A percentile compares a stretch with the other conserved stretches of the same genome.
Conservation (phyloP, 2,797 vertebrate genomes). For the Champsocephalus gunnari region DNA sequence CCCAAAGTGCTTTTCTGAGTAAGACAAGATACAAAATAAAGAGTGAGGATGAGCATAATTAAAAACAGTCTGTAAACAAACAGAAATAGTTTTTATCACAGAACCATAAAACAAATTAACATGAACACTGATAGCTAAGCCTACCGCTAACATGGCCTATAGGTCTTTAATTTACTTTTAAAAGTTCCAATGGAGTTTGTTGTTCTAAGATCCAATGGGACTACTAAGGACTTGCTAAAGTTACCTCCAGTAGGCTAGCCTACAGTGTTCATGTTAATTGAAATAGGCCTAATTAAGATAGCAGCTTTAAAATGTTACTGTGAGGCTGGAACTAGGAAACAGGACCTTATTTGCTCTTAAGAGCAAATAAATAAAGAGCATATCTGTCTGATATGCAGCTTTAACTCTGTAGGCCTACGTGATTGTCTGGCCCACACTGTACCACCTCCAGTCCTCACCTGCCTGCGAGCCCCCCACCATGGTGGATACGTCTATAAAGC, state of each 20-base stretch:
- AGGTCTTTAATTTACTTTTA: too few relatives aligned
- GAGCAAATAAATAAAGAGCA: too few relatives aligned
- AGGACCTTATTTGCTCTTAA: neutral
- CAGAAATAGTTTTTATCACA: too few relatives aligned
- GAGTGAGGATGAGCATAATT: too few relatives aligned
- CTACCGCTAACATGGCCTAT: too few relatives aligned
- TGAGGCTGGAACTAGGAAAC: neutral
- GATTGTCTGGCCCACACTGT: neutral
- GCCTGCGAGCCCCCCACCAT: slow-evolving; percentile 79
- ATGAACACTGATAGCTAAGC: too few relatives aligned
- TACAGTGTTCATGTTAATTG: neutral
- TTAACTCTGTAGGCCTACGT: neutral
- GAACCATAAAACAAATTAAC: too few relatives aligned
- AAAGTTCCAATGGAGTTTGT: too few relatives aligned
- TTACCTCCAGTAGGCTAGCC: too few relatives aligned
- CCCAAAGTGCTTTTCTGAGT: too few relatives aligned
- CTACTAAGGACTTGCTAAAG: neutral
- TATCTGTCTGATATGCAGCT: neutral
- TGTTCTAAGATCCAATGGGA: neutral
- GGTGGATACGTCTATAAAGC: slow-evolving; percentile 89
- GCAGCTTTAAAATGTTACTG: neutral
- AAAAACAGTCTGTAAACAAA: too few relatives aligned
- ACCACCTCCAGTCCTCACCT: slow-evolving; percentile 82
- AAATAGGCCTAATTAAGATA: neutral
- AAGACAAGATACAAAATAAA: too few relatives aligned